Evolutionary conservation across 2,888 invertebrate genomes (phyloP).

Genomic region (Cephus nigrinus): DNA sequence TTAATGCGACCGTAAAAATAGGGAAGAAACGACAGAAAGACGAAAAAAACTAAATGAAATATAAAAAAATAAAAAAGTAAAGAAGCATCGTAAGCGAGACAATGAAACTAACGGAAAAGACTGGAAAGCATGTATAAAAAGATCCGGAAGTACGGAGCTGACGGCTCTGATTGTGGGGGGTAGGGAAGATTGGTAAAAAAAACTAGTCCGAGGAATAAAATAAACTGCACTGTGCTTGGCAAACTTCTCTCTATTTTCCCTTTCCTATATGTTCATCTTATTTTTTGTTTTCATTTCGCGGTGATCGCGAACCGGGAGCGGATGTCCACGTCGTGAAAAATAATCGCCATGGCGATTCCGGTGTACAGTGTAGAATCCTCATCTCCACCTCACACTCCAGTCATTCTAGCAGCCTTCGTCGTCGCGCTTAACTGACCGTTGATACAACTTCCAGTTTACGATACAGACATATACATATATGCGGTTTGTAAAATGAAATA

Average conservation of each 20-base stretch:
- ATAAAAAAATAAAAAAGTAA: background rate
- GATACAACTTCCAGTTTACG: background rate
- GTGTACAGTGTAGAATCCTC: conserved; percentile 29
- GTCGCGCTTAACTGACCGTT: background rate
- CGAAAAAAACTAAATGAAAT: background rate
- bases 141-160: too few relatives aligned
- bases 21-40: background rate
- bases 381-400: conserved; percentile 11
- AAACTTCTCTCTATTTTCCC: conserved; percentile 12
- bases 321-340: conserved; percentile 62
- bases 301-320: conserved; percentile 59
- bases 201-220: background rate
- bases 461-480: too few relatives aligned
- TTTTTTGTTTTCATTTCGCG: conserved; percentile 60
- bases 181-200: too few relatives aligned
- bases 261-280: conserved; percentile 13
- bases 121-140: background rate
- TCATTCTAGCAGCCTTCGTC: conserved; percentile 17
- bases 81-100: background rate
- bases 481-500: too few relatives aligned
- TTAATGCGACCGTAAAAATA: background rate
- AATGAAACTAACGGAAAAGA: background rate
- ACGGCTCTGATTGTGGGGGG: too few relatives aligned
- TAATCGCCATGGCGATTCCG: conserved; percentile 58
- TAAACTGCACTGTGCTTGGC: conserved; percentile 14